Evolutionary conservation across 2,888 invertebrate genomes (phyloP).

Genomic region (Sabatieria punctata): DNA sequence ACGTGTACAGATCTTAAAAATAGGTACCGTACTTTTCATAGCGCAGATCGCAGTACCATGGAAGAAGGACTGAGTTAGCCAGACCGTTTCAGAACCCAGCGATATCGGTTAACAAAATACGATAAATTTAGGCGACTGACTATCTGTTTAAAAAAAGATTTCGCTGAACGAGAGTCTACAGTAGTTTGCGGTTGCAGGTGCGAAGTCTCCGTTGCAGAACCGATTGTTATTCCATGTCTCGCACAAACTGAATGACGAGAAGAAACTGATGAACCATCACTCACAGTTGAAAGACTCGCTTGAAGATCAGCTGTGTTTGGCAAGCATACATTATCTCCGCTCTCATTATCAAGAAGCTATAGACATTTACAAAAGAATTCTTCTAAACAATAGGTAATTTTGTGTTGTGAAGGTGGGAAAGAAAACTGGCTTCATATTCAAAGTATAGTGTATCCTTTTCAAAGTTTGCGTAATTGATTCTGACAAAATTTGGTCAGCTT

Average conservation of each 20-base stretch:
- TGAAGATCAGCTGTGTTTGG: slow-evolving; percentile 84
- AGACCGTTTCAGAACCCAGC: too few species aligned
- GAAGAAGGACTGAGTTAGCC: too few species aligned
- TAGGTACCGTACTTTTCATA: too few species aligned
- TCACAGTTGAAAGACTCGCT: slow-evolving; percentile 65
- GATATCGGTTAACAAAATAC: too few species aligned
- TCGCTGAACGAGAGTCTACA: too few species aligned
- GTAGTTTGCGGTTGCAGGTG: too few species aligned
- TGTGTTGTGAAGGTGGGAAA: too few species aligned
- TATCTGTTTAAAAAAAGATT: too few species aligned
- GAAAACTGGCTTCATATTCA: too few species aligned
- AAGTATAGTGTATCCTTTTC: not conserved
- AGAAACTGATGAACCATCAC: slow-evolving; percentile 61
- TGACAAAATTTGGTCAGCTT: not conserved
- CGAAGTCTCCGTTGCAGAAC: slow-evolving; percentile 49
- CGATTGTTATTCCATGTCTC: slow-evolving; percentile 77
- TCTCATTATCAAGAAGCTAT: slow-evolving; percentile 97
- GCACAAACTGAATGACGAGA: slow-evolving; percentile 77
- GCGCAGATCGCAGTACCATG: too few species aligned
- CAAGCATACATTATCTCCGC: slow-evolving; percentile 83
- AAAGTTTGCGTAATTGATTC: not conserved
- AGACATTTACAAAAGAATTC: slow-evolving; percentile 83
- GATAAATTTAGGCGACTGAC: too few species aligned
- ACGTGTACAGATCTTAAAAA: too few species aligned
- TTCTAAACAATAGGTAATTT: slow-evolving; percentile 66